Conservation (phyloP, 2,113 vertebrate species). For the Sinosuthora webbiana region DNA sequence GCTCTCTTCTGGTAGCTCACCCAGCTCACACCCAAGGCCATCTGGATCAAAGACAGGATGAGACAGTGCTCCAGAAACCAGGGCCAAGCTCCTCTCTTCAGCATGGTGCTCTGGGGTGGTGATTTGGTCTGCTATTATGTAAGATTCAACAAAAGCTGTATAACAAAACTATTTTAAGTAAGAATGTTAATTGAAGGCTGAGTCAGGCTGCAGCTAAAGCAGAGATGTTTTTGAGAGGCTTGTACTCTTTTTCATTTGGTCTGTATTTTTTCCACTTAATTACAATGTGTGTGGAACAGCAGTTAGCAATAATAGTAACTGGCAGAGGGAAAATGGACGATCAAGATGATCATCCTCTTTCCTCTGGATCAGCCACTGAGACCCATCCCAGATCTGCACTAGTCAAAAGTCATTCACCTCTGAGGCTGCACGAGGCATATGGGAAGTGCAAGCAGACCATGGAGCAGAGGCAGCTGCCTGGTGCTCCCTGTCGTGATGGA, state of each 20-base stretch:
- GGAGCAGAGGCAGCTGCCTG: not conserved
- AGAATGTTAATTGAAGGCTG: constrained; percentile 66
- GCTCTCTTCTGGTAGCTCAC: not conserved
- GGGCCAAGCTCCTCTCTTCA: not conserved
- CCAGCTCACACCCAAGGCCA: not conserved
- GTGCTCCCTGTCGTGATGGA: not conserved
- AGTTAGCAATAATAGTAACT: constrained; percentile 44
- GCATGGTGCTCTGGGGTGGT: not conserved
- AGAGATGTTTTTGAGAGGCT: constrained; percentile 49
- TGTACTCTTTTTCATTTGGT: constrained; percentile 49
- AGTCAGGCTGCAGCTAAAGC: constrained; percentile 55
- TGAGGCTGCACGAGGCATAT: not conserved
- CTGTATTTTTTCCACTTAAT: constrained; percentile 58
- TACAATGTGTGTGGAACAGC: constrained; percentile 33
- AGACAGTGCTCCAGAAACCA: not conserved
- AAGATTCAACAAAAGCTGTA: constrained; percentile 51
- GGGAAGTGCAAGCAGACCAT: not conserved
- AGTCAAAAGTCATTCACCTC: not conserved
- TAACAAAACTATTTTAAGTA: constrained; percentile 60
- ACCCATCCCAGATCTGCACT: not conserved
- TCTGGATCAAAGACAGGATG: not conserved
- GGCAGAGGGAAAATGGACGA: constrained; percentile 19
- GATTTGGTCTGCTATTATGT: constrained; percentile 38
- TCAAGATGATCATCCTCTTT: not conserved
- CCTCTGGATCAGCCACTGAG: not conserved